Conservation (phyloP, 2,888 invertebrate species). For the Tillus elongatus region DNA sequence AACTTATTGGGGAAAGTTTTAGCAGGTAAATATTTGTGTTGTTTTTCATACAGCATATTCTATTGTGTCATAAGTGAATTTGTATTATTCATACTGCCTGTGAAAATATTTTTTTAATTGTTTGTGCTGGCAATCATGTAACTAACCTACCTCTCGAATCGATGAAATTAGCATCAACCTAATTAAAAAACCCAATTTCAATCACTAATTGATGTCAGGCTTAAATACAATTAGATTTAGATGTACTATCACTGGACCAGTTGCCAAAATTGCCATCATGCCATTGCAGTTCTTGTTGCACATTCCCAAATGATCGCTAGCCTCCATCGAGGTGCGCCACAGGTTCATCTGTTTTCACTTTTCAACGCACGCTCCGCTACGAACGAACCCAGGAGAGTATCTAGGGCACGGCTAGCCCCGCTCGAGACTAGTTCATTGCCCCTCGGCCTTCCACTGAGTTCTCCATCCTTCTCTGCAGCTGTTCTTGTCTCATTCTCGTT, state of each 20-base stretch:
- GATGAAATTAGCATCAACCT: too few species aligned
- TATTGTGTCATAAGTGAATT: too few species aligned
- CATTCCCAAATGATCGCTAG: conserved; percentile 11
- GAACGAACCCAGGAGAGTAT: conserved; percentile 23
- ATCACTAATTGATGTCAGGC: too few species aligned
- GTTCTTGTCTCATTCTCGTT: conserved; percentile 26
- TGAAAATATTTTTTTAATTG: too few species aligned
- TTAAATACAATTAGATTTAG: too few species aligned
- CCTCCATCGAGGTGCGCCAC: conserved; percentile 17
- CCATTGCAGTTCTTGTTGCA: background rate
- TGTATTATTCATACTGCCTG: too few species aligned
- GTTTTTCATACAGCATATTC: too few species aligned
- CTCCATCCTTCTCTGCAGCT: conserved; percentile 25
- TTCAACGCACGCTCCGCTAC: conserved; percentile 16
- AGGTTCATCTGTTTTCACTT: conserved; percentile 32
- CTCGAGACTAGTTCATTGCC: conserved; percentile 53
- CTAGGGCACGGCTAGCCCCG: conserved; percentile 40
- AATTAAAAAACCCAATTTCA: too few species aligned
- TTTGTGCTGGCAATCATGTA: too few species aligned
- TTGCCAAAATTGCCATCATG: too few species aligned
- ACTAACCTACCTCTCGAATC: too few species aligned
- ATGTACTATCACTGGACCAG: too few species aligned
- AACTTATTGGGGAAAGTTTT: conserved; percentile 49
- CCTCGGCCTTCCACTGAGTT: conserved; percentile 48
- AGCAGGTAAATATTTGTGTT: conserved; percentile 47